A percentile compares a stretch with the other conserved stretches of the same genome.
phyloP scores from a whole-genome alignment of 2,888 invertebrate species.

The Stratiomys singularior region DNA sequence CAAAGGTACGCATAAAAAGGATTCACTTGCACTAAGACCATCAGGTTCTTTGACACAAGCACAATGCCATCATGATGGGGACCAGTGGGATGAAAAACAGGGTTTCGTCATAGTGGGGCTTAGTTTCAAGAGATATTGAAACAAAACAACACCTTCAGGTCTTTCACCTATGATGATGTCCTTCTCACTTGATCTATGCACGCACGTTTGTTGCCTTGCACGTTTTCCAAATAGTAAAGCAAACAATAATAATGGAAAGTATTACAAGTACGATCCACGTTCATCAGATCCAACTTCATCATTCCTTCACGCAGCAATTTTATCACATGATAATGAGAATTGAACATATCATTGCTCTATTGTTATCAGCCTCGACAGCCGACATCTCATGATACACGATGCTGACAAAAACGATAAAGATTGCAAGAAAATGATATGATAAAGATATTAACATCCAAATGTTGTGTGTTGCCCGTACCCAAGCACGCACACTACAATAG shows the following conservation, averaged over 20 bases:
- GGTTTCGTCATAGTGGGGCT: too few relatives aligned
- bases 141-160: not conserved
- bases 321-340: conserved; percentile 33
- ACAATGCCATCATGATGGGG: too few relatives aligned
- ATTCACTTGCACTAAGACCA: too few relatives aligned
- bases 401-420: conserved; percentile 19
- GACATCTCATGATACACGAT: conserved; percentile 28
- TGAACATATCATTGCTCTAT: conserved; percentile 15
- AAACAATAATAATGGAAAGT: not conserved
- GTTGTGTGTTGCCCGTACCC: conserved; percentile 7
- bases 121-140: too few relatives aligned
- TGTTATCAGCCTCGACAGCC: not conserved
- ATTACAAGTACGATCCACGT: too few relatives aligned
- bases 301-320: not conserved
- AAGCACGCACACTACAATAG: not conserved
- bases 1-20: too few relatives aligned
- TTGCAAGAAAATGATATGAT: conserved; percentile 14
- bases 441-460: not conserved
- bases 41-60: too few relatives aligned
- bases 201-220: not conserved
- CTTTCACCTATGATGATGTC: not conserved
- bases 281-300: not conserved
- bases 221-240: not conserved
- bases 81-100: too few relatives aligned
- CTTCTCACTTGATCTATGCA: not conserved